Evolutionary conservation across 1,140 invertebrate genomes (phyloP), one percentile per base, ranked within the genome.

Genomic region (Danaus plexippus): DNA sequence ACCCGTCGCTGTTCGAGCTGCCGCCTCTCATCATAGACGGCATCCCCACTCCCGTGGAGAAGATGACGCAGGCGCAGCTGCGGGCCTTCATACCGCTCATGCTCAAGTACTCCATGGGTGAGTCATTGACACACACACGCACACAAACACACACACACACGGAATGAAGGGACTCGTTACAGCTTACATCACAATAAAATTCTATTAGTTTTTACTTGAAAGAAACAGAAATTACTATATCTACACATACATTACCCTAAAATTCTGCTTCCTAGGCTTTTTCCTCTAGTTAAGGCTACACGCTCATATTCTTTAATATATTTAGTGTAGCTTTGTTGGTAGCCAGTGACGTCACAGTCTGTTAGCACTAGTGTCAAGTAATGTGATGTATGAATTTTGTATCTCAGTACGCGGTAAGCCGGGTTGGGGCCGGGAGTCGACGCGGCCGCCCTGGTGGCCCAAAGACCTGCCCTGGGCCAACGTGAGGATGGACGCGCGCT

Each of bases 1-100:
- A 97, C 88, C 95, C 96, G 2, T 94, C 94, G 47, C 88, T 98
- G 43, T 97, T 98, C 85, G 97, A 98, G 88, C 88, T 99, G 76
- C 97, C 97, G 52, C 96, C 96, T 11, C 88, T 98, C 43, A 96
- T 98, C 63, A 97, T 99, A 67, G 97, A 98, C 87, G 97, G 95
- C 47, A 99, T 99, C 80, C 97, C 97, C 40, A 99, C 97, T 44
- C 97, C 97, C 2, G 96, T 99, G 0, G 97, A 99, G 87, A 98
- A 98, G 90, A 99, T 99, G 97, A 98, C 97, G 13, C 97, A 98
- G 84, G 97, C 97, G 42, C 97, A 98, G 83, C 88, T 99, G 44
- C 88, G 97, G 63, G 97, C 97, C 47, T 99, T 99, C 81, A 98
- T 99, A 69, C 97, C 97, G 45, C 90, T 98, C 57, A 99, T 99